Base-by-base conservation (phyloP, 2,888 invertebrate species). In the Linnaemya vulpina region DNA sequence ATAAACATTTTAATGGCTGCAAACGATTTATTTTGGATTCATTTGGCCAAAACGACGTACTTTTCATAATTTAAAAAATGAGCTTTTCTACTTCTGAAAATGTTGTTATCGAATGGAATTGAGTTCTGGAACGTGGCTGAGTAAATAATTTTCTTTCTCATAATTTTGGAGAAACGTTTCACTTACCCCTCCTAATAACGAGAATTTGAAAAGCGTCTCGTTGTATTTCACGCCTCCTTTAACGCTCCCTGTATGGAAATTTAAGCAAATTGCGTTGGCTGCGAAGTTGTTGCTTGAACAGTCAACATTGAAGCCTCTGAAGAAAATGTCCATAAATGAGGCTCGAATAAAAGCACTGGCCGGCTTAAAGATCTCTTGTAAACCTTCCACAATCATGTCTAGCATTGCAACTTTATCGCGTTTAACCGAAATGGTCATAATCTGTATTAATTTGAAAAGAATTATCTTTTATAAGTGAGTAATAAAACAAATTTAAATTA, bases 201-300 rank as follows among this genome's bases (percentile, higher is more conserved):
- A 96, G 89, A 96, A 96, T 25, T 93, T 93, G 82, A 94, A 95
- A 87, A 94, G 94, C 67, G 94, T 94, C 30, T 95, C 95, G 15
- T 94, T 94, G 51, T 94, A 91, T 3, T 93, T 90, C 0, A 95
- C 89, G 0, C 86, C 87, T 8, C 94, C 94, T 0, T 94, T 93
- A 0, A 93, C 93, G 87, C 94, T 94, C 15, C 88, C 90, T 9
- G 94, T 94, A 89, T 94, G 94, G 86, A 96, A 90, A 17, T 94
- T 93, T 0, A 94, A 92, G 88, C 97, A 97, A 3, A 96, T 94
- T 0, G 96, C 95, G 88, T 94, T 95, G 0, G 95, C 96, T 0
- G 96, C 95, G 85, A 96, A 96, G 87, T 96, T 95, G 0, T 94
- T 94, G 13, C 94, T 94, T 0, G 93, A 94, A 87, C 97, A 97